A percentile compares a stretch with the other conserved stretches of the same genome.
Conservation (phyloP, 2,113 vertebrate species). For the Tinamus guttatus region DNA sequence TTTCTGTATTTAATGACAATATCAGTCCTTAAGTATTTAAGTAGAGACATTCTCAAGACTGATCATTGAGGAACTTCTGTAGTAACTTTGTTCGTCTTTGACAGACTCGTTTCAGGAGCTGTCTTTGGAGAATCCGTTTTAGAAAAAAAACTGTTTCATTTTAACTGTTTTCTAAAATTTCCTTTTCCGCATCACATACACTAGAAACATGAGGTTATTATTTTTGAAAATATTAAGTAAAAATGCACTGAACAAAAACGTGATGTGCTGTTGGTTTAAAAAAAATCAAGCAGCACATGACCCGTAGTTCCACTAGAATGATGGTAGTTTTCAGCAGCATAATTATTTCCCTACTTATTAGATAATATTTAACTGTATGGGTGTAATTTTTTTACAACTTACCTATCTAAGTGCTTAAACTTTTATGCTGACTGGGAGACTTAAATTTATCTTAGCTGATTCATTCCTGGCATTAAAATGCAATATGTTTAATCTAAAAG, state of each 20-base stretch:
- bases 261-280: neutral
- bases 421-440: slow-evolving; percentile 59
- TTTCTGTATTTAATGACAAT: neutral
- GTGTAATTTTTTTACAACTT: slow-evolving; percentile 62
- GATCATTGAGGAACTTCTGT: neutral
- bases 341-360: slow-evolving; percentile 10
- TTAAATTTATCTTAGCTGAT: slow-evolving; percentile 61
- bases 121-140: neutral
- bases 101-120: neutral
- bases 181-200: neutral
- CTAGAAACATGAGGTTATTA: neutral
- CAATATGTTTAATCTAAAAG: slow-evolving; percentile 67
- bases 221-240: neutral
- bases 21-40: neutral
- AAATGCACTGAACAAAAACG: neutral
- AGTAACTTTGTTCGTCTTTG: neutral
- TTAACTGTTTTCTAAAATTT: neutral
- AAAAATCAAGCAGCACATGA: neutral
- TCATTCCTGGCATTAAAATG: slow-evolving; percentile 54
- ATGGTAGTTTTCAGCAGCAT: neutral
- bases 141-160: neutral
- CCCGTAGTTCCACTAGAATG: neutral
- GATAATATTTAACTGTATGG: slow-evolving; percentile 72
- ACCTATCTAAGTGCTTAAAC: slow-evolving; percentile 55
- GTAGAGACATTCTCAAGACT: neutral